Evolutionary conservation across 2,888 invertebrate species (phyloP).

Genomic region (Drosophila heteroneura): DNA sequence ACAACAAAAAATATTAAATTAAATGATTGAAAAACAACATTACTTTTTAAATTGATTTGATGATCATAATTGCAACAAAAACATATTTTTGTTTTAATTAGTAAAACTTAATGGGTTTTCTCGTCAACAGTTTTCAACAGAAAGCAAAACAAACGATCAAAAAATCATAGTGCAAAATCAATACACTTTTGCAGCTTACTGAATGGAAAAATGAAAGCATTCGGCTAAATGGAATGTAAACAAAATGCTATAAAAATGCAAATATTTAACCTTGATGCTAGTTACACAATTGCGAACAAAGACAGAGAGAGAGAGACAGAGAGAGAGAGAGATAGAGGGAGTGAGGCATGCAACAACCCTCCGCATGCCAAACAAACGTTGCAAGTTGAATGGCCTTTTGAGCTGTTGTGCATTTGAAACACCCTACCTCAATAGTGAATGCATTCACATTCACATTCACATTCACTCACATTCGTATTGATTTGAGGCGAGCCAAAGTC

Average conservation of each 20-base stretch:
- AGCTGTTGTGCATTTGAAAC: constrained; percentile 50
- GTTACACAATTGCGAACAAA: constrained; percentile 43
- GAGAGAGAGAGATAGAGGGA: not conserved
- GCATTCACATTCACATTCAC: constrained; percentile 46
- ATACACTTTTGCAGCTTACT: not conserved
- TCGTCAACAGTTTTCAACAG: not conserved
- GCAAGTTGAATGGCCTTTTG: constrained; percentile 76
- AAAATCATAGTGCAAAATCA: constrained; percentile 1
- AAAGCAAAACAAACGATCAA: not conserved
- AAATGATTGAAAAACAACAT: not conserved
- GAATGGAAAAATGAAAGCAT: constrained; percentile 22
- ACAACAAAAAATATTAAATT: not conserved
- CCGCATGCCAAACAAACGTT: constrained; percentile 16
- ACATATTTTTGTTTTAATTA: not conserved
- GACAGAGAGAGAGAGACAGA: not conserved
- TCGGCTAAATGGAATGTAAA: constrained; percentile 50
- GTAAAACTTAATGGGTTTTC: not conserved
- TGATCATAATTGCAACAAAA: not conserved
- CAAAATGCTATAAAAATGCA: constrained; percentile 61
- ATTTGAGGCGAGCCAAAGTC: constrained; percentile 46
- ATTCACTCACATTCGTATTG: constrained; percentile 61
- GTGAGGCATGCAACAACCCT: constrained; percentile 29
- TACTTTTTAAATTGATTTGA: not conserved
- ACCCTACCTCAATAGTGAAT: constrained; percentile 40
- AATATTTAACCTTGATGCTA: constrained; percentile 79